These are phyloP conservation scores for Myotis vivesi DNA, from an alignment of 2,797 vertebrate genomes.

Conservation along the genomic window DNA sequence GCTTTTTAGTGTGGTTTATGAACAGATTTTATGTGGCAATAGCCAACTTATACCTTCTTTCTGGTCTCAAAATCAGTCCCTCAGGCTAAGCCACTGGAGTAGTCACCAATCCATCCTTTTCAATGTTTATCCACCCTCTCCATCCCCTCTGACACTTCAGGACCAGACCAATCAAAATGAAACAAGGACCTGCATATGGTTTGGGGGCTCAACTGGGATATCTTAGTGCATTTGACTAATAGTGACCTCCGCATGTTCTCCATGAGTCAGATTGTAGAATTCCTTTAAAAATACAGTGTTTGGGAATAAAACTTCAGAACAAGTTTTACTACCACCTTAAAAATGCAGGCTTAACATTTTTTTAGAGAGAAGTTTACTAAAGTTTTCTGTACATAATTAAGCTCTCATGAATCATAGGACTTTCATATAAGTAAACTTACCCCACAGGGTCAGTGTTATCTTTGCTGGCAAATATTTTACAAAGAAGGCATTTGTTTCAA, in stretches of 20 bases:
- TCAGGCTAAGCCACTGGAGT: not conserved
- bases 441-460: not conserved
- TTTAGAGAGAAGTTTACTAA: conserved; percentile 47
- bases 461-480: conserved; percentile 65
- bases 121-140: not conserved
- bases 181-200: not conserved
- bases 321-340: conserved; percentile 34
- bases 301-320: conserved; percentile 40
- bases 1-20: not conserved
- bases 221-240: not conserved
- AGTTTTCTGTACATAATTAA: conserved; percentile 49
- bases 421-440: conserved; percentile 32
- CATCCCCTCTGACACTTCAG: not conserved
- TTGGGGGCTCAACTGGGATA: not conserved
- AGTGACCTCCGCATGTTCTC: not conserved
- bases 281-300: not conserved
- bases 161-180: conserved; percentile 22
- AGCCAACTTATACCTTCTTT: not conserved
- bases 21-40: not conserved
- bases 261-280: not conserved
- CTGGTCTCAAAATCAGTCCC: not conserved
- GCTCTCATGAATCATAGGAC: conserved; percentile 19
- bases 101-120: not conserved
- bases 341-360: conserved; percentile 37
- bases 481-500: conserved; percentile 66